phyloP scores from a whole-genome alignment of 2,888 invertebrate genomes.

The Macrophya alboannulata region DNA sequence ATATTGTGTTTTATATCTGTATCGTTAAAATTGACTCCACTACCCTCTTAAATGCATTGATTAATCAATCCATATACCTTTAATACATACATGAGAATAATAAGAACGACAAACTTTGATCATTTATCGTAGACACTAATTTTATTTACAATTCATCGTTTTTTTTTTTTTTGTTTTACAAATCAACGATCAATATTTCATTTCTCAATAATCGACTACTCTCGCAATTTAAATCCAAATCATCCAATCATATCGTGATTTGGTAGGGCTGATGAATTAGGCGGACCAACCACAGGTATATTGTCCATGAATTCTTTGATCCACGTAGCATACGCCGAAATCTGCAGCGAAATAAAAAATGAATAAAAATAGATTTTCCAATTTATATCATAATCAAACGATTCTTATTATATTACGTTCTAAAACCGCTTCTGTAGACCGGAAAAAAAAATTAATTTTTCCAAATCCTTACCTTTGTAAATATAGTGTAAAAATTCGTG shows the following conservation, averaged over 20 bases:
- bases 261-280: slow-evolving; percentile 61
- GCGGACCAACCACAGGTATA: slow-evolving; percentile 64
- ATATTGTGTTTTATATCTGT: not conserved
- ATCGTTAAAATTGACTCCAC: not conserved
- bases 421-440: not conserved
- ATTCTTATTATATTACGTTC: not conserved
- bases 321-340: slow-evolving; percentile 68
- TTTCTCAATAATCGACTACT: not conserved
- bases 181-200: too few species aligned
- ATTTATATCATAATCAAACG: not conserved
- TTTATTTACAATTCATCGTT: not conserved
- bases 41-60: not conserved
- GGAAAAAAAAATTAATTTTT: not conserved
- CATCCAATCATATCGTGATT: slow-evolving; percentile 63
- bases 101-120: slow-evolving; percentile 2
- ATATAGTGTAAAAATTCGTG: slow-evolving; percentile 79
- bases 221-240: not conserved
- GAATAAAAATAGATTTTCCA: slow-evolving; percentile 6
- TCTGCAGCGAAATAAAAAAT: slow-evolving; percentile 60
- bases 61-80: too few species aligned
- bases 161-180: too few species aligned
- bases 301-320: slow-evolving; percentile 65
- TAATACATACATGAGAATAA: not conserved
- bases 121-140: not conserved
- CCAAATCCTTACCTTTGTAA: slow-evolving; percentile 78